Conservation (phyloP, 2,888 invertebrate genomes). For the Xestia rhomboidea region DNA sequence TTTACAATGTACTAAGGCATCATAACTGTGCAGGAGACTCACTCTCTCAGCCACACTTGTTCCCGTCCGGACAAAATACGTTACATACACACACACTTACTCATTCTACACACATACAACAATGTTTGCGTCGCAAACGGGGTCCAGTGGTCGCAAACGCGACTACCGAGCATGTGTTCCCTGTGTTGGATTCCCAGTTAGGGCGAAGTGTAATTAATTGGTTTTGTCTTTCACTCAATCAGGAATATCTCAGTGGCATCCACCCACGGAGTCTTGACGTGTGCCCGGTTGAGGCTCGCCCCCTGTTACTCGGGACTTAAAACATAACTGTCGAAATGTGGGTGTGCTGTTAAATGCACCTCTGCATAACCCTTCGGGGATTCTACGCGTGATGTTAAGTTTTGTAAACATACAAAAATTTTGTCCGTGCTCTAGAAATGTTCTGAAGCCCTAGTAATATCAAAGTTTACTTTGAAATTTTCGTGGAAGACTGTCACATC, state of each 20-base stretch:
- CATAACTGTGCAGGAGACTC: not conserved
- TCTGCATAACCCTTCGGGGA: not conserved
- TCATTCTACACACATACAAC: not conserved
- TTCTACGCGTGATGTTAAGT: not conserved
- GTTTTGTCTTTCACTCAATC: not conserved
- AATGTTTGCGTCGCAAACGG: not conserved
- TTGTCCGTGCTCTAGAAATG: not conserved
- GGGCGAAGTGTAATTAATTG: not conserved
- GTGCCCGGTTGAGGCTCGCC: not conserved
- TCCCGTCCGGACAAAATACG: not conserved
- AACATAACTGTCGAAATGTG: not conserved
- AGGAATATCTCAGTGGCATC: not conserved
- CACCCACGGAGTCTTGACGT: not conserved
- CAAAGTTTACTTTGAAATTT: not conserved
- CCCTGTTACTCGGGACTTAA: not conserved
- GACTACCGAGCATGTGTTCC: not conserved
- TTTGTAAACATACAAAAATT: not conserved
- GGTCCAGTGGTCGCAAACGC: not conserved
- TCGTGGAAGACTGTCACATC: slow-evolving; percentile 5
- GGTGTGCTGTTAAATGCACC: not conserved
- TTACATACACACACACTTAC: not conserved
- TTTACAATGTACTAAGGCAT: slow-evolving; percentile 10
- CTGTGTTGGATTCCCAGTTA: not conserved
- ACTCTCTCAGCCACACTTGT: not conserved
- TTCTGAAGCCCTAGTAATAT: not conserved